Conservation (phyloP, 2,888 invertebrate genomes). For the Ryuthela nishihirai region DNA sequence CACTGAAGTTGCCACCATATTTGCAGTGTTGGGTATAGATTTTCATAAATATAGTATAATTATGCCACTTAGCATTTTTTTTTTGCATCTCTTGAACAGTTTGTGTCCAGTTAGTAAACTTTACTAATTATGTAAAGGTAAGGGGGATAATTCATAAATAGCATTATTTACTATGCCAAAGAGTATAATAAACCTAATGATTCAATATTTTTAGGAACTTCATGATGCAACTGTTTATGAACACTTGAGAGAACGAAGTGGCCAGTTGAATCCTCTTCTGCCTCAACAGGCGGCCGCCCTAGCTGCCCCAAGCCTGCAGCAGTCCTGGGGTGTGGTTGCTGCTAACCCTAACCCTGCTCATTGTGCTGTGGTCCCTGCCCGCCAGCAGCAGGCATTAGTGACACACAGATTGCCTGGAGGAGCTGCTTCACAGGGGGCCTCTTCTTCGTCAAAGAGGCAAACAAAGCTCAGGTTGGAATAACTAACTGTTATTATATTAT, state of each 20-base stretch:
- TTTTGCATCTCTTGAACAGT: too few relatives aligned
- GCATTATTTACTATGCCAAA: too few relatives aligned
- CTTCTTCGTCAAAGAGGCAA: constrained; percentile 39
- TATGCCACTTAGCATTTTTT: too few relatives aligned
- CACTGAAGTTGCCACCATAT: too few relatives aligned
- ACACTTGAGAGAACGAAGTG: constrained; percentile 39
- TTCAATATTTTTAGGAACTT: constrained; percentile 55
- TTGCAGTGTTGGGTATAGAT: too few relatives aligned
- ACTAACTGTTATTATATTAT: neutral
- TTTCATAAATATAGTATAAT: too few relatives aligned
- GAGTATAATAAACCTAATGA: too few relatives aligned
- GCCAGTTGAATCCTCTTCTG: constrained; percentile 39
- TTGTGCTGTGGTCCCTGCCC: constrained; percentile 29
- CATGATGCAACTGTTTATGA: constrained; percentile 41
- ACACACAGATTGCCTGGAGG: constrained; percentile 6
- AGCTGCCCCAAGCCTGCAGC: constrained; percentile 41
- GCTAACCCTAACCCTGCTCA: constrained; percentile 24
- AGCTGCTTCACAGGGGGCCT: constrained; percentile 2
- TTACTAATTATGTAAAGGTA: too few relatives aligned
- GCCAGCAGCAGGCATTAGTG: constrained; percentile 46
- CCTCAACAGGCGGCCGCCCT: constrained; percentile 36
- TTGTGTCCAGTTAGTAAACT: too few relatives aligned
- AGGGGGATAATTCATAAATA: too few relatives aligned
- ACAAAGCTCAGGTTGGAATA: constrained; percentile 29
- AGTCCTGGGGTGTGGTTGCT: constrained; percentile 41